These are phyloP conservation scores for Drosophila tsacasi DNA, from an alignment of 1,140 invertebrate species.

Conservation along the genomic window DNA sequence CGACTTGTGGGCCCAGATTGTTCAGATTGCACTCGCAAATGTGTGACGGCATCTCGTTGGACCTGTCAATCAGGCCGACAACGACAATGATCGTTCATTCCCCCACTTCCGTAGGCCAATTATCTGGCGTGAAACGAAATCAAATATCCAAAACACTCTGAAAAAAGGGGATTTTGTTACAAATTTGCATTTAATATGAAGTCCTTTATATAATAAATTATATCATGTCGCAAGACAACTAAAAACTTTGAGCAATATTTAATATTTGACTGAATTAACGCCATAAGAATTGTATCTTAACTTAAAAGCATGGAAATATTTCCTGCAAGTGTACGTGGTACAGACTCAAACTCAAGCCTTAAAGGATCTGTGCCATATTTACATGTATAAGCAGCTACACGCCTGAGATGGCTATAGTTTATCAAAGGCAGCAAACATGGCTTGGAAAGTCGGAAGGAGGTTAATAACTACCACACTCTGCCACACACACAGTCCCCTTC, in stretches of 20 bases:
- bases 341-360: constrained; percentile 12
- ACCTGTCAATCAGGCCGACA: constrained; percentile 27
- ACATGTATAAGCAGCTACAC: constrained; percentile 54
- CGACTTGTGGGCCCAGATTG: constrained; percentile 45
- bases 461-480: constrained; percentile 59
- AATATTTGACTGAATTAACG: no score
- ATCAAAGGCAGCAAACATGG: constrained; percentile 30
- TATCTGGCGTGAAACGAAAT: constrained; percentile 25
- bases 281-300: no score
- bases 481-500: neutral
- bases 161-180: neutral
- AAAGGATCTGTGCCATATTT: constrained; percentile 18
- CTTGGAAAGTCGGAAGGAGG: constrained; percentile 48
- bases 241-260: no score
- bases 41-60: constrained; percentile 34
- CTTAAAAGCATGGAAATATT: no score
- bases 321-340: neutral
- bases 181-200: no score
- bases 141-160: constrained; percentile 13
- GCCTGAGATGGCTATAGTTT: constrained; percentile 43
- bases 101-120: constrained; percentile 32
- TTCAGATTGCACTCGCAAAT: constrained; percentile 10
- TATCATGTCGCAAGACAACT: no score
- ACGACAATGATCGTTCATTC: constrained; percentile 29
- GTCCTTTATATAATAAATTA: no score